Conservation (phyloP, 2,888 invertebrate genomes). For the Netelia fuscicornis region DNA sequence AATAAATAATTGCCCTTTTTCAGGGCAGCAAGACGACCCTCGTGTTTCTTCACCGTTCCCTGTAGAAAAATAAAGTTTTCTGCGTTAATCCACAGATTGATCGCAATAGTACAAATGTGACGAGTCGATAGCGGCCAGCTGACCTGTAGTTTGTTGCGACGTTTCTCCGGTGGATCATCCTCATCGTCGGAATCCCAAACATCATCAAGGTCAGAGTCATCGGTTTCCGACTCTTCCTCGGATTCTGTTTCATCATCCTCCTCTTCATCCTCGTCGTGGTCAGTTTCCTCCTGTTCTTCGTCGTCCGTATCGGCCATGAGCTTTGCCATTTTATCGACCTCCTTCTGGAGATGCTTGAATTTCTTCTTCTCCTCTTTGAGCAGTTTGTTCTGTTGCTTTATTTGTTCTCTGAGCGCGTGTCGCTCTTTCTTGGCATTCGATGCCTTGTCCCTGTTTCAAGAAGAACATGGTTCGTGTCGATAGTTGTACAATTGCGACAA, state of each 20-base stretch:
- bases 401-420: constrained; percentile 91
- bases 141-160: constrained; percentile 81
- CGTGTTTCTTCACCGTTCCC: constrained; percentile 89
- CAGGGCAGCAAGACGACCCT: constrained; percentile 91
- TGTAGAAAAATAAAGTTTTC: constrained; percentile 60
- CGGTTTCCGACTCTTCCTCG: constrained; percentile 86
- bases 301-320: constrained; percentile 93
- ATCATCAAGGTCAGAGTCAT: constrained; percentile 88
- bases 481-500: constrained; percentile 76
- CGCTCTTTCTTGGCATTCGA: constrained; percentile 92
- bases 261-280: constrained; percentile 86
- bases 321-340: constrained; percentile 96
- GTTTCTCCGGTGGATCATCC: constrained; percentile 86
- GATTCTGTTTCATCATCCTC: constrained; percentile 83
- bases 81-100: background rate
- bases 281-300: constrained; percentile 90
- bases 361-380: constrained; percentile 93
- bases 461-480: background rate
- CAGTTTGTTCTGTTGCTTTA: constrained; percentile 92
- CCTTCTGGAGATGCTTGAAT: constrained; percentile 93
- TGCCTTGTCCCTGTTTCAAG: constrained; percentile 87
- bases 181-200: constrained; percentile 88
- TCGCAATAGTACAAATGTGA: background rate
- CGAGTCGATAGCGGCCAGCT: constrained; percentile 58
- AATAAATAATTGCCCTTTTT: constrained; percentile 95